Conservation (phyloP, 2,113 vertebrate species). For the Triplophysa siluroides region DNA sequence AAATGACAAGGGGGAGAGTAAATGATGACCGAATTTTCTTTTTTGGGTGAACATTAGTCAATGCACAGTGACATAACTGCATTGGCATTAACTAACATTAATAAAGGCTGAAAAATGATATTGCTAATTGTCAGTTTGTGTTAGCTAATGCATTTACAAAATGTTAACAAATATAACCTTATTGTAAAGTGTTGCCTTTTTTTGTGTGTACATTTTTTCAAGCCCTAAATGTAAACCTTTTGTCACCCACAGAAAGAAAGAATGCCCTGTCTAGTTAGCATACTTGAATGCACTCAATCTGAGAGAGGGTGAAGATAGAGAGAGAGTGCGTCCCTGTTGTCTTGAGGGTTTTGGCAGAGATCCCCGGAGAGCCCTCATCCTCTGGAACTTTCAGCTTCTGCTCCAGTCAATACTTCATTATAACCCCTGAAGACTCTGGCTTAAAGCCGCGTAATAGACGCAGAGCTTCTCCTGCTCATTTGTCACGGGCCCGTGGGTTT, state of each 20-base stretch:
- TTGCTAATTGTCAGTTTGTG: too few relatives aligned
- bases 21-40: too few relatives aligned
- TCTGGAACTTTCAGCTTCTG: constrained; percentile 38
- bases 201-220: too few relatives aligned
- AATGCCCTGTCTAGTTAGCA: constrained; percentile 20
- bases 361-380: constrained; percentile 24
- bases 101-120: too few relatives aligned
- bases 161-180: too few relatives aligned
- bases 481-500: constrained; percentile 75
- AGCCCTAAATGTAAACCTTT: neutral
- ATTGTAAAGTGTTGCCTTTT: too few relatives aligned
- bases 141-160: too few relatives aligned
- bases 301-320: constrained; percentile 20
- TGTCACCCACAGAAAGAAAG: neutral
- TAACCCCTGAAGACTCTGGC: constrained; percentile 72
- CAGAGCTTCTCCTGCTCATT: constrained; percentile 70
- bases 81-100: too few relatives aligned
- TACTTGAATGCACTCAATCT: constrained; percentile 30
- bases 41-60: too few relatives aligned
- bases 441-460: constrained; percentile 76
- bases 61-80: too few relatives aligned
- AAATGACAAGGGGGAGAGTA: too few relatives aligned
- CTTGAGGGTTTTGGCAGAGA: constrained; percentile 17
- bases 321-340: constrained; percentile 1
- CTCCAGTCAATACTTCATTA: constrained; percentile 72